A percentile compares a stretch with the other conserved stretches of the same genome.
Evolutionary conservation across 2,113 vertebrate genomes (phyloP).

Genomic region (Balaenoptera acutorostrata): DNA sequence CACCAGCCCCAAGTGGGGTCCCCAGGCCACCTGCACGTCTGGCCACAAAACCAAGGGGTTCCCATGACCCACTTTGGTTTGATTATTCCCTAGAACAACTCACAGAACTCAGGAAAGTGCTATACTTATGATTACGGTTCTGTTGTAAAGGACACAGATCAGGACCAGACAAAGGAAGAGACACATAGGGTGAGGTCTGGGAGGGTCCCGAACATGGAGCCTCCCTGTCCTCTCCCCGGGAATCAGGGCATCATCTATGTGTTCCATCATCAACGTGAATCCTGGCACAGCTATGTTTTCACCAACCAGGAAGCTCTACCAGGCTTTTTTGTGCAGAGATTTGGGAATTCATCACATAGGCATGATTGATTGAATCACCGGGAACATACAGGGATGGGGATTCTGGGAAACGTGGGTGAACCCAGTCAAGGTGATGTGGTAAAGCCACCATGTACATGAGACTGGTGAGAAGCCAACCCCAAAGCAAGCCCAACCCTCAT

Average conservation of each 20-base stretch:
- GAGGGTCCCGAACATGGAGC: neutral
- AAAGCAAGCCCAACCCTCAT: neutral
- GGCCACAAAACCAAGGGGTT: neutral
- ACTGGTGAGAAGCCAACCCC: neutral
- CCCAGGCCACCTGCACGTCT: neutral
- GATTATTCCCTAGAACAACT: neutral
- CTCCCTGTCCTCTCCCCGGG: neutral
- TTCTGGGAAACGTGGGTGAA: neutral
- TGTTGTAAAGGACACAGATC: neutral
- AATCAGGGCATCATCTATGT: accelerated
- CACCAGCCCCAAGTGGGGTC: neutral
- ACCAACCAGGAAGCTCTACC: neutral
- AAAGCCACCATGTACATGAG: neutral
- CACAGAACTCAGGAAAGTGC: neutral
- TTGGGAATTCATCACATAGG: neutral
- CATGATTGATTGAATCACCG: neutral
- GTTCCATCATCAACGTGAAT: neutral
- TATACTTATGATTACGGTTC: too few relatives aligned
- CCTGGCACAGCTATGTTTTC: neutral
- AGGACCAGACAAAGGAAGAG: neutral
- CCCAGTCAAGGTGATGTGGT: neutral
- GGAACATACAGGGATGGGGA: neutral
- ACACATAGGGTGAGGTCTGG: neutral
- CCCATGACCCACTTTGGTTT: neutral
- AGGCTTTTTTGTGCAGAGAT: neutral